Base-by-base conservation (phyloP, 2,113 vertebrate species). In the Osmerus mordax region DNA sequence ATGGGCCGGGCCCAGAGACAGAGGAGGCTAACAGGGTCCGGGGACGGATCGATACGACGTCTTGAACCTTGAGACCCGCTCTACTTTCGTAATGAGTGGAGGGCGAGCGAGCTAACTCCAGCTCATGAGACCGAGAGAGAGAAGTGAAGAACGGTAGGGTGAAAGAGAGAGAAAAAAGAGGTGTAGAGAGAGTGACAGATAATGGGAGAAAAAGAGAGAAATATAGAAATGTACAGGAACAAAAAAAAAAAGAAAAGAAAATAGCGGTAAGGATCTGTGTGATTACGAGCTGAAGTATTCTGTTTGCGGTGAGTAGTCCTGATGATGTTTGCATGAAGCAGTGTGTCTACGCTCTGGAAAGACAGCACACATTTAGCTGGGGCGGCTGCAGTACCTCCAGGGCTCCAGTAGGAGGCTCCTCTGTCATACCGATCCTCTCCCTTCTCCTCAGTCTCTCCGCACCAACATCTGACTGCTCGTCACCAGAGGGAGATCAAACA, bases 401-500 rank as follows among this genome's bases (percentile, higher is more conserved):
- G 51, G 55, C 71, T 82, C 91, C 91, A 85, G 85, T 87, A 89
- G 88, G 89, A 90, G 87, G 82, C 83, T 87, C 84, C 82, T 75
- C 61, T 69, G 73, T 56, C 66, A 73, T 80, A 60, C 16, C 54
- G 15, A 59, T 53, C 18, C 51, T 36, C 53, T 52, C 29, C 32
- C 55, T 52, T 32, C 54, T 54, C 19, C 29, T 16, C 51, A 54
- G 51, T 60, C 65, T 69, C 65, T 23, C 55, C 58, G 13, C n/a
- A 32, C 63, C 65, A 54, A 15, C 5, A 15, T 9, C 16, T 47
- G 36, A 41, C 41, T 47, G 41, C 41, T 47, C 41, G 41, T 47
- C 41, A 47, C 41, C 41, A 47, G 41, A 47, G 41, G 41, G 41
- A 47, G 41, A 47, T 47, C 41, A 47, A 11, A 47, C 41, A 12